Base-by-base conservation (phyloP, 2,888 invertebrate species). In the Chloroclystis v-ata region DNA sequence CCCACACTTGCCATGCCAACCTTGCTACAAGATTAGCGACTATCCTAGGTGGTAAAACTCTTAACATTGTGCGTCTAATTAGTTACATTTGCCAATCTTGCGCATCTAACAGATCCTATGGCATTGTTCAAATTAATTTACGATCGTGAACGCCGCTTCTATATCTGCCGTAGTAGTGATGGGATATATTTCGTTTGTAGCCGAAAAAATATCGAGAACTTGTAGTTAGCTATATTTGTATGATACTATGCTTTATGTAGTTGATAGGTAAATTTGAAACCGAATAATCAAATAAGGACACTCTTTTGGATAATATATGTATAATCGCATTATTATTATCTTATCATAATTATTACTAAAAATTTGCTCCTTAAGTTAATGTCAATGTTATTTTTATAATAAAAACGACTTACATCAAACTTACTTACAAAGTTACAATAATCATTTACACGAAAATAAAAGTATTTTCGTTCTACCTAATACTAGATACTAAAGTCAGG, bases 91-190 rank as follows among this genome's bases (percentile, higher is more conserved):
- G 56, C 50, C 49, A 55, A 49, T 48, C 49, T 63, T 57, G 61
- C 63, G 56, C 43, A 45, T 67, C 67, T 53, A 62, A 63, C 60
- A 59, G 65, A 63, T 49, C 47, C 57, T 59, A 49, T 53, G 57
- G 59, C 67, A 63, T 65, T 68, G 69, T 69, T 69, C 60, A 43
- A 67, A 67, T 65, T 59, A 66, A 68, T 72, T 75, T 70, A 73
- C 56, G 67, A 66, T 54, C 54, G 48, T 57, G 59, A 54, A 54
- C 54, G 47, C 55, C 52, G 54, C 53, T 63, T 56, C 57, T 60
- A 48, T 9, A 6, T 16, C 0, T 16, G 5, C 5, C 46, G 28
- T 26, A 14, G 11, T 45, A 49, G 45, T 28, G 43, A 46, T 46
- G 52, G 13, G 20, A 40, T 25, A 7, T 3, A 13, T 5, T 43